Percentiles rank a stretch among this genome's conserved stretches.
Evolutionary conservation across 64 coral and sea anemone genomes (phyloP).

Genomic region (Stylophora pistillata): DNA sequence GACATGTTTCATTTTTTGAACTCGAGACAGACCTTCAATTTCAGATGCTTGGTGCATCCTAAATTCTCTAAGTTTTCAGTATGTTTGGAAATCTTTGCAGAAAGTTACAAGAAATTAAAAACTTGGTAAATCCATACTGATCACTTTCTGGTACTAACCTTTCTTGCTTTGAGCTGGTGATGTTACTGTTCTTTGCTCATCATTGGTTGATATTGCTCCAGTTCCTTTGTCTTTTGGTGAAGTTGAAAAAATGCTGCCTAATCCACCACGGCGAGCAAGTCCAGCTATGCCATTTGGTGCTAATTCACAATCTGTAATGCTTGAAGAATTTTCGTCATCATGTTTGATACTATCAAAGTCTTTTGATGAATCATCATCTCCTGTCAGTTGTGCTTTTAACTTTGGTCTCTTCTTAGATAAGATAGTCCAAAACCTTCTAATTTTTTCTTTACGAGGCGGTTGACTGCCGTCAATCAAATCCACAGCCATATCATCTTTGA

Average conservation of each 20-base stretch:
- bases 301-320: neutral
- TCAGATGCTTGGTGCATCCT: too few species aligned
- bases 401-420: slow-evolving; percentile 59
- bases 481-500: slow-evolving; percentile 59
- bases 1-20: too few species aligned
- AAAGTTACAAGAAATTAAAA: neutral
- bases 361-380: neutral
- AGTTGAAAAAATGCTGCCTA: slow-evolving; percentile 1
- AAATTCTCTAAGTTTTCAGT: neutral
- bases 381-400: neutral
- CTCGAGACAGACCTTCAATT: too few species aligned
- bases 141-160: neutral
- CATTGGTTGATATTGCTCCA: neutral
- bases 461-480: slow-evolving; percentile 15
- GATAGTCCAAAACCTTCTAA: slow-evolving; percentile 65
- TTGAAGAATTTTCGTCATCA: neutral
- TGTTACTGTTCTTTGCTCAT: neutral
- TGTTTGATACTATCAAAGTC: neutral
- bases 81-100: neutral
- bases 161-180: slow-evolving; percentile 15
- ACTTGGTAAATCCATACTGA: neutral
- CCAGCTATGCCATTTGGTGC: neutral
- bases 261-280: slow-evolving; percentile 3
- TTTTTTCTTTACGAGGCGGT: slow-evolving; percentile 53
- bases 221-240: neutral